Base-by-base conservation (phyloP, 1,140 invertebrate species). In the Drosophila watanabei region DNA sequence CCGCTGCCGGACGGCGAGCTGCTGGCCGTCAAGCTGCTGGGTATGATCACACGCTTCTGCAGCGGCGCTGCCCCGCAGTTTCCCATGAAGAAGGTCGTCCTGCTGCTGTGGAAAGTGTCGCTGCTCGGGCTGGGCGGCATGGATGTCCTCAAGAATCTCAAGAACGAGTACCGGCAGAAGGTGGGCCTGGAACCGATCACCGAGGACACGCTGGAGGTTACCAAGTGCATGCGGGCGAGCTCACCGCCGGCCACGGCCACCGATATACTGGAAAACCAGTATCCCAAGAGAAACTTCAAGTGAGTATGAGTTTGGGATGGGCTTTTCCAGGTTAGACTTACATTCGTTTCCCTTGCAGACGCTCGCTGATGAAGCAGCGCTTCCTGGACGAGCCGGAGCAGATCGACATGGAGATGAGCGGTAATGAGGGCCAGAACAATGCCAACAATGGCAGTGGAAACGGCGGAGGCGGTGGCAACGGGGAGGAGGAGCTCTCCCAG, bases 31-130 rank as follows among this genome's bases (percentile, higher is more conserved):
- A 98, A 98, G 89, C 94, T 99, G 63, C 95, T 99, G 51, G 96
- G 96, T 75, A 98, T 99, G 98, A 97, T 99, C 9, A 98, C 98
- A 20, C 95, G 96, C 79, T 98, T 99, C 92, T 99, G 98, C 94
- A 98, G 97, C 89, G 98, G 98, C 1, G 96, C 96, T 45, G 97
- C 98, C 13, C 97, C 98, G 49, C 98, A 99, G 94, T 99, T 99
- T 94, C 98, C 98, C 16, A 99, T 99, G 95, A 99, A 99, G 93
- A 99, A 99, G 94, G 97, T 99, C 59, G 94, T 99, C 32, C 94
- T 99, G n/a, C 93, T 99, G 4, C 92, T 99, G 14, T 99, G 99
- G 99, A 99, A 99, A 94, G 95, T 98, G 5, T 95, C 99, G 49
- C 94, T 99, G 57, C 95, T 98, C 3, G 97, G 97, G 13, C 94